These are phyloP conservation scores for Leptobrachium ailaonicum DNA, from an alignment of 2,113 vertebrate species.

Conservation along the genomic window DNA sequence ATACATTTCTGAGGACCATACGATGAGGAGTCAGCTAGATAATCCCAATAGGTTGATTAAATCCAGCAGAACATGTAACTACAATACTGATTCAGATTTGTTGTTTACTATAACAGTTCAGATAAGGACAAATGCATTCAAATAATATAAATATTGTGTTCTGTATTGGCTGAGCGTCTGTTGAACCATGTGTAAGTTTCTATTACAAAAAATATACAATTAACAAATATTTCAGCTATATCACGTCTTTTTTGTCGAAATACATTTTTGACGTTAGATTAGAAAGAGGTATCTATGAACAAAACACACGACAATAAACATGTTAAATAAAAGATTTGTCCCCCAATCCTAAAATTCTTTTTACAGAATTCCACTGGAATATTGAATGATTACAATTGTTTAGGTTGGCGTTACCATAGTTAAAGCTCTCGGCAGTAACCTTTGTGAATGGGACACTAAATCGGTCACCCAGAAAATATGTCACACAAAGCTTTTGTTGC, in stretches of 20 bases:
- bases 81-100: neutral
- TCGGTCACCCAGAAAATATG: slow-evolving; percentile 14
- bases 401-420: neutral
- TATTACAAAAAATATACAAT: neutral
- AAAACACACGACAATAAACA: too few relatives aligned
- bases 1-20: too few relatives aligned
- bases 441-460: neutral
- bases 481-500: neutral
- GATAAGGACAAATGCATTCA: slow-evolving; percentile 21
- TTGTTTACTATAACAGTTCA: slow-evolving; percentile 2
- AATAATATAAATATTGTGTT: slow-evolving; percentile 13
- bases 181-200: neutral
- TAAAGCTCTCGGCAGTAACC: neutral
- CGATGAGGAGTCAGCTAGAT: neutral
- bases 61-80: neutral
- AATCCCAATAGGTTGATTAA: neutral
- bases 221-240: neutral
- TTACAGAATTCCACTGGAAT: too few relatives aligned
- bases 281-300: neutral
- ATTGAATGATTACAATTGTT: too few relatives aligned
- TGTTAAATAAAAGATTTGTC: too few relatives aligned
- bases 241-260: neutral
- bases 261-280: neutral
- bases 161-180: neutral
- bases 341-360: too few relatives aligned